Evolutionary conservation across 2,888 invertebrate species (phyloP).

Genomic region (Ectemnius continuus): DNA sequence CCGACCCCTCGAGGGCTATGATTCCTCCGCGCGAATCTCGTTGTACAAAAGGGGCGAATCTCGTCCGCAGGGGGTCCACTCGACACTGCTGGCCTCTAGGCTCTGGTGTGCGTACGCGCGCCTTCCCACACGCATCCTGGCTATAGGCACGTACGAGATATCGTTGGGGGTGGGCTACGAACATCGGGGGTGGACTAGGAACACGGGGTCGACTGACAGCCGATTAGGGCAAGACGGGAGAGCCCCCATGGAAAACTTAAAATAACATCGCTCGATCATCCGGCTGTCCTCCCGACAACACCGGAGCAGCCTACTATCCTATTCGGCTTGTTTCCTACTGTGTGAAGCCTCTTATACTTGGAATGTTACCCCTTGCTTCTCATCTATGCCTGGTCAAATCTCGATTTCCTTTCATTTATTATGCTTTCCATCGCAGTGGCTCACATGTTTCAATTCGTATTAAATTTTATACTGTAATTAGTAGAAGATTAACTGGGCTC

Average conservation of each 20-base stretch:
- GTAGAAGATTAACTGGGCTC: no score
- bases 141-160: constrained; percentile 36
- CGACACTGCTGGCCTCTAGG: constrained; percentile 13
- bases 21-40: constrained; percentile 72
- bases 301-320: constrained; percentile 33
- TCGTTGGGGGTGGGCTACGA: constrained; percentile 59
- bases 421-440: no score
- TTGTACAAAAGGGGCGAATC: constrained; percentile 67
- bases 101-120: background rate
- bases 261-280: constrained; percentile 78
- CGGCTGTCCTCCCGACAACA: constrained; percentile 70
- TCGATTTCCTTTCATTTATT: no score
- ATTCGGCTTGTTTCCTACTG: constrained; percentile 3
- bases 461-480: no score
- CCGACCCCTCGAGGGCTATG: constrained; percentile 73
- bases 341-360: constrained; percentile 15
- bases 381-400: no score
- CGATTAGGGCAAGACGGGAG: constrained; percentile 75
- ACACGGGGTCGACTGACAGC: constrained; percentile 69
- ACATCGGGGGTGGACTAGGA: constrained; percentile 37
- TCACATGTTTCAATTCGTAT: no score
- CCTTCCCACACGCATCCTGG: constrained; percentile 19
- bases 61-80: constrained; percentile 60
- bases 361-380: constrained; percentile 27
- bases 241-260: constrained; percentile 77